Evolutionary conservation across 2,797 vertebrate genomes (phyloP).

Genomic region (Muscicapa striata): DNA sequence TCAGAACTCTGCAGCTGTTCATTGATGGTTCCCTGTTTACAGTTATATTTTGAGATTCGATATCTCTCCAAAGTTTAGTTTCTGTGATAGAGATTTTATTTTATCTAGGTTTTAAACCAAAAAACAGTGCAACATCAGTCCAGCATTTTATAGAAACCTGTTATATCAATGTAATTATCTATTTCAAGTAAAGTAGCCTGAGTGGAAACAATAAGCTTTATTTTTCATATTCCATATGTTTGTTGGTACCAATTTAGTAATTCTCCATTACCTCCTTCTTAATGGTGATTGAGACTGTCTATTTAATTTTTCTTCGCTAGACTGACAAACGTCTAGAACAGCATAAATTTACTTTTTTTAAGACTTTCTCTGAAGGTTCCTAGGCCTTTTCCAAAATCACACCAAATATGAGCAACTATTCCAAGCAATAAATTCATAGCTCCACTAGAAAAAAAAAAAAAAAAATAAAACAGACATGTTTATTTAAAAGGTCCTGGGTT

Average conservation of each 20-base stretch:
- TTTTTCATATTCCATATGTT: background rate
- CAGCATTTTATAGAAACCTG: background rate
- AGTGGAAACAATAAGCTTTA: background rate
- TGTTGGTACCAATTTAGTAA: background rate
- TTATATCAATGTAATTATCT: fast-evolving
- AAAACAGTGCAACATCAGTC: background rate
- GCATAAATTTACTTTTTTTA: background rate
- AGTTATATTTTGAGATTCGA: background rate
- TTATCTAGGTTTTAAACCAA: background rate
- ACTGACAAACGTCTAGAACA: background rate
- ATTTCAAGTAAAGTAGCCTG: background rate
- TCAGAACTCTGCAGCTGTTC: background rate
- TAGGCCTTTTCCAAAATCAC: background rate
- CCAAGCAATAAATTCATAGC: background rate
- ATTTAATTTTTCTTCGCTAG: background rate
- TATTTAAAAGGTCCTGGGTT: background rate
- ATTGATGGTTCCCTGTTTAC: background rate
- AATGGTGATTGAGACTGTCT: background rate
- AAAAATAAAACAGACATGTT: fast-evolving
- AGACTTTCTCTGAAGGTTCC: background rate
- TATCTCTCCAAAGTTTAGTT: background rate
- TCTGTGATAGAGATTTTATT: background rate
- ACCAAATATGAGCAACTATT: background rate
- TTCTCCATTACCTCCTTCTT: background rate
- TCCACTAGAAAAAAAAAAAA: background rate